A percentile compares a stretch with the other conserved stretches of the same genome.
These are phyloP conservation scores for Thereva unica DNA, from an alignment of 2,888 invertebrate species.

Conservation along the genomic window DNA sequence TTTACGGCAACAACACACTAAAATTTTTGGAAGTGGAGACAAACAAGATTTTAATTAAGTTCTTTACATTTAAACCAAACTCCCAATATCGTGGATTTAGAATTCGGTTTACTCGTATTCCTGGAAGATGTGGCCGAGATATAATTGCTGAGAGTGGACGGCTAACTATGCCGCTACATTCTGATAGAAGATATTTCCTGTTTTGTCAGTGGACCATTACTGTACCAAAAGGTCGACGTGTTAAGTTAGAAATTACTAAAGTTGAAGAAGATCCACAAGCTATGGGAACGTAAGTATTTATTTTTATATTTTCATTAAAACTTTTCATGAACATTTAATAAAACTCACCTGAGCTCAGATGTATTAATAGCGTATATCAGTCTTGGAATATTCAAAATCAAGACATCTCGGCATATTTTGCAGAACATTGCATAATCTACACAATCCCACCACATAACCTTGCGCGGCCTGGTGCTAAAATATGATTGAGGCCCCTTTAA, in stretches of 20 bases:
- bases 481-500: no score
- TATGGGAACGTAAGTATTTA: conserved; percentile 33
- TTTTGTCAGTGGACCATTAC: conserved; percentile 73
- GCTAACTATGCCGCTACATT: conserved; percentile 33
- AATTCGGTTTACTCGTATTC: conserved; percentile 64
- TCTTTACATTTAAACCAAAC: conserved; percentile 58
- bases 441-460: no score
- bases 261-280: conserved; percentile 59
- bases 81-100: conserved; percentile 65
- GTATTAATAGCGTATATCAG: no score
- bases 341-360: no score
- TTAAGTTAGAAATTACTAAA: conserved; percentile 66
- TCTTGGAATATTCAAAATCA: no score
- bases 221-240: conserved; percentile 66
- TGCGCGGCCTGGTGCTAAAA: no score
- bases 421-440: no score
- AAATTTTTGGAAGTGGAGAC: conserved; percentile 56
- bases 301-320: no score
- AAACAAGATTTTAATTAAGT: conserved; percentile 61
- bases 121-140: conserved; percentile 66
- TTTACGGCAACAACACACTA: conserved; percentile 57
- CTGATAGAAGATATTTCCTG: no score
- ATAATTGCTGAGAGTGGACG: conserved; percentile 66
- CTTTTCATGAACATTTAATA: no score
- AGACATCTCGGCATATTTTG: no score